Evolutionary conservation across 2,888 invertebrate genomes (phyloP).

Genomic region (Pharmacophagus antenor): DNA sequence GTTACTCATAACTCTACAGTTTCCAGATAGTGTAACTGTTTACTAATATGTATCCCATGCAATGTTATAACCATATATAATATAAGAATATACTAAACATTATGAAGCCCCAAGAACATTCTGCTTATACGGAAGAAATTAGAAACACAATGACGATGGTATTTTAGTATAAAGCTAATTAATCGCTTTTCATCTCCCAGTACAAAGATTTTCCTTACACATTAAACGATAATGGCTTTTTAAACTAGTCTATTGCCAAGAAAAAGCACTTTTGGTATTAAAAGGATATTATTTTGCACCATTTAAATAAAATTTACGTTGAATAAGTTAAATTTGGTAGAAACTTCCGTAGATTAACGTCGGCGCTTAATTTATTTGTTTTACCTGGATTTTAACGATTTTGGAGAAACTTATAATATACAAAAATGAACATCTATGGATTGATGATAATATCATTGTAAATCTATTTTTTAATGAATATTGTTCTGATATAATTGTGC

Average conservation of each 20-base stretch:
- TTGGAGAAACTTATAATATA: too few species aligned
- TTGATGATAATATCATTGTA: too few species aligned
- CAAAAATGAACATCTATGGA: too few species aligned
- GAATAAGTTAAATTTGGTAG: too few species aligned
- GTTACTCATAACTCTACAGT: too few species aligned
- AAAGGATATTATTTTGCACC: constrained; percentile 6
- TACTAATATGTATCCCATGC: too few species aligned
- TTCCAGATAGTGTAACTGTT: too few species aligned
- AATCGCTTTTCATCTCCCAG: constrained; percentile 5
- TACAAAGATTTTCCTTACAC: constrained; percentile 10
- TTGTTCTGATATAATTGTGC: too few species aligned
- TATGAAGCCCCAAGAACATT: background rate
- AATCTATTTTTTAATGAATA: too few species aligned
- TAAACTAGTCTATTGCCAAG: constrained; percentile 3
- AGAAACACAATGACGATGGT: background rate
- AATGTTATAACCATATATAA: background rate
- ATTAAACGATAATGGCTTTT: constrained; percentile 12
- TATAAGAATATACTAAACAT: background rate
- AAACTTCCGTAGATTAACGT: background rate
- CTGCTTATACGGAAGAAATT: background rate
- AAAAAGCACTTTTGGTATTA: constrained; percentile 7
- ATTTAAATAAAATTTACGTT: constrained; percentile 1
- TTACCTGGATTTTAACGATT: too few species aligned
- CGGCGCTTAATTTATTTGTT: too few species aligned
- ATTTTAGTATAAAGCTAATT: constrained; percentile 16